Percentiles rank a stretch among this genome's conserved stretches.
phyloP scores from a whole-genome alignment of 2,888 invertebrate species.

The Folsomia manolachei region DNA sequence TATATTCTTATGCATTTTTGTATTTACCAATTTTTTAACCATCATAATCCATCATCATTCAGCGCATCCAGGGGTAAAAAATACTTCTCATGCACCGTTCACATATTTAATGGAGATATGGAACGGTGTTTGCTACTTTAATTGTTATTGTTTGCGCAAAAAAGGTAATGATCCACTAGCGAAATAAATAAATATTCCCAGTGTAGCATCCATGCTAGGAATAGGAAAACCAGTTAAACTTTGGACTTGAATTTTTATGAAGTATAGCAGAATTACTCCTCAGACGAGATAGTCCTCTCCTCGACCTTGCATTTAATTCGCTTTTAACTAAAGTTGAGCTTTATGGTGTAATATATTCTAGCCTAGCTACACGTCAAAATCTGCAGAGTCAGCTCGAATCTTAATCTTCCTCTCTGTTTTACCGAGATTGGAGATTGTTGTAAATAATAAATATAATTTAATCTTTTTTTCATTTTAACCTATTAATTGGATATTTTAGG shows the following conservation, averaged over 20 bases:
- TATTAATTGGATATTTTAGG: constrained; percentile 9
- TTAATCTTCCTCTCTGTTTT: too few relatives aligned
- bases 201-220: not conserved
- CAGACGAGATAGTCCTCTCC: not conserved
- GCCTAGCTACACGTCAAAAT: not conserved
- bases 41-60: too few relatives aligned
- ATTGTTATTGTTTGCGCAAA: constrained; percentile 7
- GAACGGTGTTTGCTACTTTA: constrained; percentile 5
- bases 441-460: too few relatives aligned
- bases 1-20: too few relatives aligned
- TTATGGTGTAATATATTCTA: too few relatives aligned
- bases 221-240: not conserved
- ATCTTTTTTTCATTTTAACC: not conserved
- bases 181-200: not conserved
- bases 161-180: not conserved
- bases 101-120: too few relatives aligned
- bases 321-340: not conserved
- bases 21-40: too few relatives aligned
- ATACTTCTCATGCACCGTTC: too few relatives aligned
- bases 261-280: not conserved
- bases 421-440: too few relatives aligned
- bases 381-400: too few relatives aligned
- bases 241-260: not conserved
- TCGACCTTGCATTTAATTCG: not conserved
- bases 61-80: too few relatives aligned